Evolutionary conservation across 2,113 vertebrate species (phyloP), one percentile per base, ranked within the genome.

Genomic region (Cryptotis parvus): DNA sequence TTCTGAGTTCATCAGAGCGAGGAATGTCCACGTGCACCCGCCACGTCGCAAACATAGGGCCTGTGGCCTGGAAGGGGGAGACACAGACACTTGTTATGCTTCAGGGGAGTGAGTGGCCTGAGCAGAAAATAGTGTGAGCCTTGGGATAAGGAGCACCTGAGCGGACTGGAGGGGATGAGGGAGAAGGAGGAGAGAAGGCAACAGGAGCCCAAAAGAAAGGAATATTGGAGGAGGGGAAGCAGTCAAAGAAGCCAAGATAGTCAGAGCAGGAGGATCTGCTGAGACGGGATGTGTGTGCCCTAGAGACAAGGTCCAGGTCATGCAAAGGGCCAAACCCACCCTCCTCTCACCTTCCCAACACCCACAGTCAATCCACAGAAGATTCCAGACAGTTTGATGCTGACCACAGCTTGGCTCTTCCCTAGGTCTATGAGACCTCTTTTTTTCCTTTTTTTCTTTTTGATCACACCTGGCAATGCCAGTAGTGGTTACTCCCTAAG

Each of bases 41-140:
- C 2, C 20, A 14, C 0, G 0, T 37, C 1, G 18, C 94, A 95
- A 7, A 26, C 26, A 9, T 89, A 93, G 12, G 93, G 93, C 74
- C 94, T 97, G 61, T 95, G 94, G 1, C 96, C 96, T 97, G 83
- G 89, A 92, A 9, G 3, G 80, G 49, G 83, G 16, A 49, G 37
- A 81, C 27, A 70, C 16, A 55, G 15, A 55, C 14, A 68, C 18
- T 75, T 29, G 61, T 89, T 37, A 80, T 15, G 37, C 12, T 33
- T 87, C n/a, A 27, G 5, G 11, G n/a, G 18, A 49, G n/a, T 49
- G 5, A 49, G 14, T 49, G 45, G 45, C 45, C 72, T 31, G 27
- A 81, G 76, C 43, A 89, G 49, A 45, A 43, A 72, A 22, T 0
- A 2, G 1, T 37, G 26, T 37, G 14, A 16, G 20, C 6, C 1